These are phyloP conservation scores for Eutolmus rufibarbis DNA, from an alignment of 2,888 invertebrate genomes.

Conservation along the genomic window DNA sequence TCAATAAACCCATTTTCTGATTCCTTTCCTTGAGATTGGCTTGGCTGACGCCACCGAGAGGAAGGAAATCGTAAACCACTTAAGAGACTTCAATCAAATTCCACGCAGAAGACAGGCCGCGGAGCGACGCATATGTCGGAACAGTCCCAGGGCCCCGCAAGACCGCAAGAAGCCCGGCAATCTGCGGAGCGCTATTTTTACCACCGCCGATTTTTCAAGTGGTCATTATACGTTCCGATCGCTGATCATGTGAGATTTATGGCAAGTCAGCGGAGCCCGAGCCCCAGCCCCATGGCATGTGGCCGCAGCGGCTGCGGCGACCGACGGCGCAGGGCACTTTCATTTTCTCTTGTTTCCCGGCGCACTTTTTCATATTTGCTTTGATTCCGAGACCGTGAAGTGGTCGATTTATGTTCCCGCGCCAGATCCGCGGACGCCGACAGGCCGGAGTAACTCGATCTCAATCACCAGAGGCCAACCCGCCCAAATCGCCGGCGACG, in stretches of 20 bases:
- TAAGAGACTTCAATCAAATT: slow-evolving; percentile 35
- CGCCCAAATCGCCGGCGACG: not conserved
- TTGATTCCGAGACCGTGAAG: slow-evolving; percentile 25
- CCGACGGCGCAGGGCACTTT: not conserved
- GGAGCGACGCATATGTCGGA: slow-evolving; percentile 3
- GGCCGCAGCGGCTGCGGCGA: not conserved
- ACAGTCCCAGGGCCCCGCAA: slow-evolving; percentile 3
- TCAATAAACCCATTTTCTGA: slow-evolving; percentile 11
- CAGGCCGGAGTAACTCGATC: slow-evolving; percentile 3
- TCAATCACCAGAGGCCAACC: not conserved
- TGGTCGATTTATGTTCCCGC: not conserved
- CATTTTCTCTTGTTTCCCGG: slow-evolving; percentile 28
- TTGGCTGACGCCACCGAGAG: slow-evolving; percentile 18
- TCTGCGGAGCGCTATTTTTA: slow-evolving; percentile 31
- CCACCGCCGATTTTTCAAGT: slow-evolving; percentile 23
- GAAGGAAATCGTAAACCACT: slow-evolving; percentile 41
- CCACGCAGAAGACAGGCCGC: slow-evolving; percentile 1
- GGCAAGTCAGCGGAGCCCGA: not conserved
- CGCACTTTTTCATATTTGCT: slow-evolving; percentile 22
- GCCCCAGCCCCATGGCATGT: not conserved
- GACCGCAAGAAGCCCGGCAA: not conserved
- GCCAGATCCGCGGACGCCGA: not conserved
- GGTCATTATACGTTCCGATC: slow-evolving; percentile 38
- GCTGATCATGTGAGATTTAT: slow-evolving; percentile 38
- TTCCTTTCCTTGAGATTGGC: not conserved